Conservation (phyloP, 2,888 invertebrate genomes). For the Phymatocera aterrima region DNA sequence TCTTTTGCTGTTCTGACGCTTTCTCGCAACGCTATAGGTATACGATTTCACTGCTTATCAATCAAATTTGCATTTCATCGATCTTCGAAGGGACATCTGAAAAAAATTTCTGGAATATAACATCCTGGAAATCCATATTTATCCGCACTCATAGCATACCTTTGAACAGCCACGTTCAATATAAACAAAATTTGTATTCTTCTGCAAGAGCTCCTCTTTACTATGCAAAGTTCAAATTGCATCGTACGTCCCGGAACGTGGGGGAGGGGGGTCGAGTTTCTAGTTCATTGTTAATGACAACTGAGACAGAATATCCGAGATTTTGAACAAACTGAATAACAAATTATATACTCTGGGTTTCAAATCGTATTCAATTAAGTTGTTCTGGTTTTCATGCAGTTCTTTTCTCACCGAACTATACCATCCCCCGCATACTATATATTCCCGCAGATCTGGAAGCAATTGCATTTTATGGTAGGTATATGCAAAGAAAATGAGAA, state of each 20-base stretch:
- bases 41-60: background rate
- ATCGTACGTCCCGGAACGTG: background rate
- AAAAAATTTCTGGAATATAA: background rate
- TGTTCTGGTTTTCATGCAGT: background rate
- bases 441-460: background rate
- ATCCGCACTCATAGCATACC: background rate
- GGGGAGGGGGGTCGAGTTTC: slow-evolving; percentile 21
- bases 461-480: background rate
- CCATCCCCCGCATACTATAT: background rate
- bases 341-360: too few species aligned
- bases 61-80: background rate
- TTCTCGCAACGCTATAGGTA: background rate
- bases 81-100: background rate
- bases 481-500: slow-evolving; percentile 13
- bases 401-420: background rate
- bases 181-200: slow-evolving; percentile 32
- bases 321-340: slow-evolving; percentile 15
- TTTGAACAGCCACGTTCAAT: background rate
- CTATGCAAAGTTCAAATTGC: slow-evolving; percentile 38
- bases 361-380: background rate
- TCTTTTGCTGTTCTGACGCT: background rate
- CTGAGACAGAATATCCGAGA: background rate
- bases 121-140: background rate
- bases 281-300: slow-evolving; percentile 35
- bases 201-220: background rate